Evolutionary conservation across 2,113 vertebrate genomes (phyloP).

Genomic region (Oryzias woworae): DNA sequence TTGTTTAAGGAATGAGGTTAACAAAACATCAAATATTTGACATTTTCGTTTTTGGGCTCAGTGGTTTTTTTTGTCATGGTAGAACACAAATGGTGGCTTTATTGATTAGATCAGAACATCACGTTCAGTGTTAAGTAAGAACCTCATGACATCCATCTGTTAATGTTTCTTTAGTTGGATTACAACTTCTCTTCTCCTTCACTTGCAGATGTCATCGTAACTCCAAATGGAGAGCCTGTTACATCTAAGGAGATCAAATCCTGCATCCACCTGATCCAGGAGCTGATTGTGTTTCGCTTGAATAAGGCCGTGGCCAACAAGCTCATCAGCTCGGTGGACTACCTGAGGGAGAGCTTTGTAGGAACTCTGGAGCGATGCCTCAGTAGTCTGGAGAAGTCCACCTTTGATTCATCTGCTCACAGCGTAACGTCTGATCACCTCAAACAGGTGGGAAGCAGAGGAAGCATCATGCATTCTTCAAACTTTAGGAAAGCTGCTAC

Average conservation of each 20-base stretch:
- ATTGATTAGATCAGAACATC: not conserved
- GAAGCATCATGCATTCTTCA: not conserved
- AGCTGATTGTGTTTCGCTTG: conserved; percentile 89
- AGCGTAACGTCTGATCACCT: conserved; percentile 94
- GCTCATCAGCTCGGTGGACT: conserved; percentile 94
- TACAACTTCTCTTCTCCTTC: conserved; percentile 1
- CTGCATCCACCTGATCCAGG: conserved; percentile 95
- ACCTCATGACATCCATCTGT: not conserved
- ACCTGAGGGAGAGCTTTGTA: conserved; percentile 95
- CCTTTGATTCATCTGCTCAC: conserved; percentile 74
- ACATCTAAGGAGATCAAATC: conserved; percentile 91
- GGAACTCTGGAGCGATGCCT: conserved; percentile 95
- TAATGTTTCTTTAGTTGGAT: conserved; percentile 2
- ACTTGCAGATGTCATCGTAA: conserved; percentile 86
- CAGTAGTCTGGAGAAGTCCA: conserved; percentile 91
- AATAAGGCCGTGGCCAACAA: conserved; percentile 98
- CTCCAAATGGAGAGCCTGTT: conserved; percentile 89
- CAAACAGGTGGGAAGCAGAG: conserved; percentile 84
- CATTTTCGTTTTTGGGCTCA: not conserved
- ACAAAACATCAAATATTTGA: not conserved
- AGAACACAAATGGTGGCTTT: not conserved
- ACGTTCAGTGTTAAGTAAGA: conserved; percentile 2
- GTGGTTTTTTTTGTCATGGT: not conserved
- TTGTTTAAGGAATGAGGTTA: no score
- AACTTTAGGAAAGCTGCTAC: not conserved